phyloP scores from a whole-genome alignment of 2,113 vertebrate species.

The Geococcyx californianus region DNA sequence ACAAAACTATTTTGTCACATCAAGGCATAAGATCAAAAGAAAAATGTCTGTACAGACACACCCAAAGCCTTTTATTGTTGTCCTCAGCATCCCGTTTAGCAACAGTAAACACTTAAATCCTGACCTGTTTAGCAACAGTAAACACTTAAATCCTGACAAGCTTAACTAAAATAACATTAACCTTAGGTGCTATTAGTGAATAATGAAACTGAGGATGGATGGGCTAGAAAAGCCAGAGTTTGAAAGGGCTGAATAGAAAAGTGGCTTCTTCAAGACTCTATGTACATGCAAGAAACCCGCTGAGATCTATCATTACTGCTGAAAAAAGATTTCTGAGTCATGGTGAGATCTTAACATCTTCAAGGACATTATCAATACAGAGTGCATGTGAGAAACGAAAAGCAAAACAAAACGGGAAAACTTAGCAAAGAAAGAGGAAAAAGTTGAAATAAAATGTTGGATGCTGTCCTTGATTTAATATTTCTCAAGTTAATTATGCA shows the following conservation, averaged over 20 bases:
- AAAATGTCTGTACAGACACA: neutral
- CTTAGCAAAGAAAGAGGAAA: neutral
- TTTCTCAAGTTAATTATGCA: neutral
- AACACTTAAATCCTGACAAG: neutral
- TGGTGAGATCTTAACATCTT: neutral
- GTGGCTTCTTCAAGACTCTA: neutral
- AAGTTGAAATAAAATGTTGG: neutral
- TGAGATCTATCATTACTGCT: neutral
- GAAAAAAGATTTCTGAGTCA: neutral
- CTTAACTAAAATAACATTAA: constrained; percentile 19
- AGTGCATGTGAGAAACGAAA: neutral
- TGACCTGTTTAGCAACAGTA: neutral
- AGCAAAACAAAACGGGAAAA: neutral
- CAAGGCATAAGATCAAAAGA: neutral
- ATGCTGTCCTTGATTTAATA: neutral
- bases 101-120: neutral
- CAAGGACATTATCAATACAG: neutral
- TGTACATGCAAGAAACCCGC: neutral
- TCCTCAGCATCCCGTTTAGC: neutral
- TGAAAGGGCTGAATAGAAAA: neutral
- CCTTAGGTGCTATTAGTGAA: neutral
- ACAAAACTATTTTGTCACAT: neutral
- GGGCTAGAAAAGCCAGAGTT: neutral
- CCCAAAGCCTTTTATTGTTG: neutral
- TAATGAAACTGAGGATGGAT: neutral